A percentile compares a stretch with the other conserved stretches of the same genome.
These are phyloP conservation scores for Sesamia inferens DNA, from an alignment of 2,888 invertebrate genomes.

Conservation along the genomic window DNA sequence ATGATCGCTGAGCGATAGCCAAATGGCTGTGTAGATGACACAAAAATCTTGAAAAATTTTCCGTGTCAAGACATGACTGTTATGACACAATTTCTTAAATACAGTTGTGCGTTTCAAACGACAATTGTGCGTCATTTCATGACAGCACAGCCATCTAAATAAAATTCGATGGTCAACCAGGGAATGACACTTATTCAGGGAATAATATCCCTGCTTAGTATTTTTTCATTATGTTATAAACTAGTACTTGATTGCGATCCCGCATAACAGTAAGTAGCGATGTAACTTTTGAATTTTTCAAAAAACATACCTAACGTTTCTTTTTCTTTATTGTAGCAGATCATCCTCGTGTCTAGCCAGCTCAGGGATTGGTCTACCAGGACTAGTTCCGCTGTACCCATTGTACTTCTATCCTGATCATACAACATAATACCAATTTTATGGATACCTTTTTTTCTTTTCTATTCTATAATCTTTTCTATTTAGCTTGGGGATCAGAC, in stretches of 20 bases:
- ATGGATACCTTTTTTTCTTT: too few species aligned
- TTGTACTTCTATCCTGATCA: slow-evolving; percentile 7
- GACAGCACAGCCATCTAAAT: background rate
- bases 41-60: slow-evolving; percentile 25
- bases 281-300: too few species aligned
- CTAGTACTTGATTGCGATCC: too few species aligned
- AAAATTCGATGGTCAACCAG: background rate
- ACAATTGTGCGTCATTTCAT: background rate
- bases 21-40: slow-evolving; percentile 24
- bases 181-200: background rate
- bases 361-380: background rate
- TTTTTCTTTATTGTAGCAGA: background rate
- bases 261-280: too few species aligned
- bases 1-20: slow-evolving; percentile 40
- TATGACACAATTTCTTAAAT: slow-evolving; percentile 8
- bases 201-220: background rate
- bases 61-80: background rate
- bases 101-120: background rate
- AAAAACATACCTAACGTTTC: background rate
- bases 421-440: too few species aligned
- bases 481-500: too few species aligned
- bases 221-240: background rate
- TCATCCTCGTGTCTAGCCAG: background rate
- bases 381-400: too few species aligned
- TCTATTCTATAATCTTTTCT: too few species aligned